These are phyloP conservation scores for Thamnophis elegans DNA, from an alignment of 2,797 vertebrate species.

Conservation along the genomic window DNA sequence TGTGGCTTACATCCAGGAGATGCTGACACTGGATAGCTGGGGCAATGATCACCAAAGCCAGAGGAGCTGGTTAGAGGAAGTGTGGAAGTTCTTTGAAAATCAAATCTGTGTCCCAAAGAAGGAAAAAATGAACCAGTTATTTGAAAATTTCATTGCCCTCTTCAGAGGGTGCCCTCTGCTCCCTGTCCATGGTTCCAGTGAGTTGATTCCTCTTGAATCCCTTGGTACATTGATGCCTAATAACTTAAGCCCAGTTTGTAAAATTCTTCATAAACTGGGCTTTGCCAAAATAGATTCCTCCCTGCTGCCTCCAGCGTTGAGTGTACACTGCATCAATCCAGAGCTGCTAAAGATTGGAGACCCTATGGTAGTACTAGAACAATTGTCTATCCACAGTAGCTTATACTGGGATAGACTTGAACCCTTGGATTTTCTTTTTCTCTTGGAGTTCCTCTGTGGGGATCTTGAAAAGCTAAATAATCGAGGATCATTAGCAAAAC, in stretches of 20 bases:
- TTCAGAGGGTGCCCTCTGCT: slow-evolving; percentile 44
- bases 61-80: slow-evolving; percentile 20
- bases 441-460: not conserved
- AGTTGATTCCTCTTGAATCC: slow-evolving; percentile 41
- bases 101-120: rapidly evolving
- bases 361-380: slow-evolving; percentile 25
- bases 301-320: rapidly evolving
- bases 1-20: slow-evolving; percentile 38
- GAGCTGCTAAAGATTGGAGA: slow-evolving; percentile 26
- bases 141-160: slow-evolving; percentile 13
- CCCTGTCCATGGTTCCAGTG: slow-evolving; percentile 19
- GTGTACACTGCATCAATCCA: rapidly evolving
- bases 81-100: slow-evolving; percentile 52
- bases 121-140: rapidly evolving
- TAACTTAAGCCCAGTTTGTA: rapidly evolving
- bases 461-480: not conserved
- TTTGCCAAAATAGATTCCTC: slow-evolving; percentile 22
- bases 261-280: slow-evolving; percentile 50
- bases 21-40: slow-evolving; percentile 18
- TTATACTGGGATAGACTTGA: slow-evolving; percentile 41
- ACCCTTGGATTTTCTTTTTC: rapidly evolving
- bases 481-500: rapidly evolving
- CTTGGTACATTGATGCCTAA: slow-evolving; percentile 30
- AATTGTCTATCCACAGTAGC: slow-evolving; percentile 11
- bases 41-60: rapidly evolving